Base-by-base conservation (phyloP, 2,113 vertebrate species). In the Rallus limicola region DNA sequence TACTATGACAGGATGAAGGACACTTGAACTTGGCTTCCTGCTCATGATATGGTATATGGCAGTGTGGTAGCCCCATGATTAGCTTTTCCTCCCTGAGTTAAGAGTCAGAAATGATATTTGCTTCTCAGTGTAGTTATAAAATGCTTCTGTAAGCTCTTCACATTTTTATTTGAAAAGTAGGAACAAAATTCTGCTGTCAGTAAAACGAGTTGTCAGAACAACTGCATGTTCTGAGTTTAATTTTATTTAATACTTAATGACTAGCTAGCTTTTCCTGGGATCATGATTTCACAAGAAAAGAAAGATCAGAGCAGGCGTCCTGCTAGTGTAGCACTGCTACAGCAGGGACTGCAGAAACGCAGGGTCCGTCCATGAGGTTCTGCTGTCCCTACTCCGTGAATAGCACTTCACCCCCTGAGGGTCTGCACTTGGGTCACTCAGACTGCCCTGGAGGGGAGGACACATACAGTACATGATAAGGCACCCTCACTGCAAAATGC, bases 191-290 rank as follows among this genome's bases (percentile, higher is more conserved):
- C 86, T 86, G 20, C 91, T 91, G 77, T 82, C 62, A 40, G 70
- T 91, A 74, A 89, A 96, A 80, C 18, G 59, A 91, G 63, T 36
- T 91, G 83, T 92, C 93, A 92, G 91, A 84, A 93, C 40, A 87
- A 77, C 78, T 77, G 29, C 92, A 82, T 87, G 84, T 82, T 87
- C 78, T 89, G 86, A 91, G 67, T 93, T 96, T 96, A 96, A 96
- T 95, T 89, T 96, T 63, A 50, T 68, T 93, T 95, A 96, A 91
- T 95, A 93, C 89, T 96, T 96, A 87, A 95, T 95, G 90, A 80
- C 63, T 76, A 96, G 67, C 77, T 76, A 79, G 72, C 62, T 95
- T 96, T 96, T 89, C 72, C 76, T 89, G 80, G 67, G 83, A 89
- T 95, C 89, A 94, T 85, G 81, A 87, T 95, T 94, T 92, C 92